Conservation (phyloP, 2,113 vertebrate genomes). For the Semicossyphus pulcher region DNA sequence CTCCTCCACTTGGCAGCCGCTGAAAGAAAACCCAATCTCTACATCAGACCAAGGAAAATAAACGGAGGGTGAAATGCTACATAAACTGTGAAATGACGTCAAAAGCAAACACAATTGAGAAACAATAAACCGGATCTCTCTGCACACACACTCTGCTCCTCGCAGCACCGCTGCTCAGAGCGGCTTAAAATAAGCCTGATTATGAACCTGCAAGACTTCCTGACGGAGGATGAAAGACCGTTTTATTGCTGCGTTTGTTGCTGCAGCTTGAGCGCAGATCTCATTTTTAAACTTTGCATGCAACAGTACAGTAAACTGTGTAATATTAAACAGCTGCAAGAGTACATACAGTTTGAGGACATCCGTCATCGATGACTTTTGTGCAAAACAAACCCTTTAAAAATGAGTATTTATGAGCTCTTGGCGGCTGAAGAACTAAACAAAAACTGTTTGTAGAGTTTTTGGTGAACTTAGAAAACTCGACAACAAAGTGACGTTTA, state of each 20-base stretch:
- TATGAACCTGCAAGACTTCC: conserved; percentile 12
- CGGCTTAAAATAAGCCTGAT: conserved; percentile 1
- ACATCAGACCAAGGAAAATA: conserved; percentile 41
- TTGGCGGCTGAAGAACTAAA: not conserved
- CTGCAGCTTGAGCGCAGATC: not conserved
- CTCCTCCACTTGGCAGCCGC: conserved; percentile 21
- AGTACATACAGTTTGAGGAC: not conserved
- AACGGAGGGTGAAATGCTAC: conserved; percentile 51
- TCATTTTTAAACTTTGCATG: conserved; percentile 3
- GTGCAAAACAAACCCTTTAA: not conserved
- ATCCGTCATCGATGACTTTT: conserved; percentile 1
- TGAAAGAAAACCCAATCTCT: conserved; percentile 33
- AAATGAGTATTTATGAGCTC: conserved; percentile 13
- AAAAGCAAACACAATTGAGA: conserved; percentile 29
- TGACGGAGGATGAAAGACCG: not conserved
- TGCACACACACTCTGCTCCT: too few relatives aligned
- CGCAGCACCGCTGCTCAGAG: not conserved
- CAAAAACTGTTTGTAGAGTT: not conserved
- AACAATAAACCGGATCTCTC: conserved; percentile 24
- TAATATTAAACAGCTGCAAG: not conserved
- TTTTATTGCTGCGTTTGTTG: not conserved
- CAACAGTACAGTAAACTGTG: not conserved
- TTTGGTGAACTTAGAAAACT: not conserved
- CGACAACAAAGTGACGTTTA: not conserved
- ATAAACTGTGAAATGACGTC: conserved; percentile 41